phyloP scores from a whole-genome alignment of 2,888 invertebrate genomes.

The Acanthosoma haemorrhoidale region DNA sequence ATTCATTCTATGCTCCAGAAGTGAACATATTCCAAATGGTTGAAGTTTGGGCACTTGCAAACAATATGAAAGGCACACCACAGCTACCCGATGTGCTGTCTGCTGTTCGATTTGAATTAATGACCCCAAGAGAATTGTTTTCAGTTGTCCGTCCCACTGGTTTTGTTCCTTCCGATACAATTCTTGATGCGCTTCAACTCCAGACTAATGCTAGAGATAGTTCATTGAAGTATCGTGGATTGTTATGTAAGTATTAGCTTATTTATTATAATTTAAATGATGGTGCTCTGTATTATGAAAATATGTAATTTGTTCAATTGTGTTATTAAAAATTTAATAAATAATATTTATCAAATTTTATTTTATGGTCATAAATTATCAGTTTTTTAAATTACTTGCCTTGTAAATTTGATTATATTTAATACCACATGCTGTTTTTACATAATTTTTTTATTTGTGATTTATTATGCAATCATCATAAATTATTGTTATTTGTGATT shows the following conservation, averaged over 20 bases:
- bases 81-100: conserved; percentile 32
- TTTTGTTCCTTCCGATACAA: conserved; percentile 79
- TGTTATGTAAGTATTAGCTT: conserved; percentile 62
- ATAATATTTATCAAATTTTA: too few relatives aligned
- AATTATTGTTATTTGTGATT: too few relatives aligned
- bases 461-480: too few relatives aligned
- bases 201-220: conserved; percentile 72
- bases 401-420: too few relatives aligned
- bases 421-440: too few relatives aligned
- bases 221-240: conserved; percentile 78
- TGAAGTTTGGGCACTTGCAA: conserved; percentile 76
- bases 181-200: conserved; percentile 90
- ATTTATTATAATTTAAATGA: too few relatives aligned
- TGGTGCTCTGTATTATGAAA: too few relatives aligned
- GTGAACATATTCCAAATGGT: conserved; percentile 91
- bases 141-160: conserved; percentile 82
- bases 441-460: too few relatives aligned
- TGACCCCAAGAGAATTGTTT: conserved; percentile 80
- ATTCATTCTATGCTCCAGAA: conserved; percentile 95
- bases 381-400: too few relatives aligned
- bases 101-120: conserved; percentile 67
- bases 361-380: too few relatives aligned
- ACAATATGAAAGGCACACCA: conserved; percentile 49
- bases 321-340: too few relatives aligned
- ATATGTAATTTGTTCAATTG: too few relatives aligned